These are phyloP conservation scores for Mionectes olivaceus DNA, from an alignment of 2,797 vertebrate species.

Conservation along the genomic window DNA sequence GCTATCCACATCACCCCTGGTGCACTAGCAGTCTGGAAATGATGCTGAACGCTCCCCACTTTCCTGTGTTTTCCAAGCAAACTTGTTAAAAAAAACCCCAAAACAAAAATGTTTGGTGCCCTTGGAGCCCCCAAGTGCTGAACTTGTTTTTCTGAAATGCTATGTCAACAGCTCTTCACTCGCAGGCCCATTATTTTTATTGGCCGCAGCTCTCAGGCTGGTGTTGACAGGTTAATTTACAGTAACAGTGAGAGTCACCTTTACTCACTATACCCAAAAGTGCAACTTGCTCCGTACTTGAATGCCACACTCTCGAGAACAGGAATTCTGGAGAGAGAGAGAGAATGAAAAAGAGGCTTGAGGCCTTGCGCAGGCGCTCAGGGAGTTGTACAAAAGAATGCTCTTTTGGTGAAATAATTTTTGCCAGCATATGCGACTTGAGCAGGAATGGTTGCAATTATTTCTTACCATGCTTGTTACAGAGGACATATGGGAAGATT, in stretches of 20 bases:
- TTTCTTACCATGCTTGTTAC: slow-evolving; percentile 49
- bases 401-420: slow-evolving; percentile 46
- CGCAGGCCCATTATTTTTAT: slow-evolving; percentile 53
- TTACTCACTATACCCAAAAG: background rate
- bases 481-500: slow-evolving; percentile 57
- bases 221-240: slow-evolving; percentile 60
- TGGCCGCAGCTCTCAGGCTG: background rate
- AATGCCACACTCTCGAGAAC: background rate
- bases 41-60: rapidly evolving
- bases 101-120: background rate
- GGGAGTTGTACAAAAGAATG: slow-evolving; percentile 2
- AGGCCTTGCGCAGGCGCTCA: background rate
- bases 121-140: slow-evolving; percentile 30
- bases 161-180: slow-evolving; percentile 16
- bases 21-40: background rate
- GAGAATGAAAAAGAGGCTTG: background rate
- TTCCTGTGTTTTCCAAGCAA: slow-evolving; percentile 11
- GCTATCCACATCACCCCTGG: background rate
- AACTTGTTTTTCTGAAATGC: slow-evolving; percentile 54
- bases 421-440: background rate
- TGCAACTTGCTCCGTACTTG: rapidly evolving
- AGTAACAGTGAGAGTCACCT: slow-evolving; percentile 31
- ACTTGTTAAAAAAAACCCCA: background rate
- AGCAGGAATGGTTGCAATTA: slow-evolving; percentile 63
- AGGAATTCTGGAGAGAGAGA: background rate